Conservation (phyloP, 53 echinoderm and acorn worm genomes). For the Hippasteria phrygiana region DNA sequence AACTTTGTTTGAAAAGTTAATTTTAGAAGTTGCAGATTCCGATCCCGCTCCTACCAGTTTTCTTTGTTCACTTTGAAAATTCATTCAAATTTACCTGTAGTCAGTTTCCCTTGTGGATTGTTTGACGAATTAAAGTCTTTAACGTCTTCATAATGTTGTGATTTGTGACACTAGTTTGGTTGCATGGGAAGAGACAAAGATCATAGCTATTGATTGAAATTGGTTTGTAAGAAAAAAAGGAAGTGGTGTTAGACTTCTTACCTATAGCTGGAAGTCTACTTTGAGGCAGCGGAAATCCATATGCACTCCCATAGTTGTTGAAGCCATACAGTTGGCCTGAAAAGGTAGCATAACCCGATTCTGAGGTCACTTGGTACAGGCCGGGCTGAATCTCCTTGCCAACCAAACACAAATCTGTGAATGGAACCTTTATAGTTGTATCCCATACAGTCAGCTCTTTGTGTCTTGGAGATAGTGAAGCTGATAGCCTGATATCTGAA, state of each 20-base stretch:
- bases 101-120: not conserved
- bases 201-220: too few relatives aligned
- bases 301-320: constrained; percentile 33
- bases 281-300: constrained; percentile 18
- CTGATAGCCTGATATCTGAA: not conserved
- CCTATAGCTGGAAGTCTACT: not conserved
- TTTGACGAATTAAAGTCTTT: too few relatives aligned
- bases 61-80: too few relatives aligned
- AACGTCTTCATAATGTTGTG: too few relatives aligned
- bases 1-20: too few relatives aligned
- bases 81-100: not conserved
- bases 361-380: constrained; percentile 1
- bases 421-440: not conserved
- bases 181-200: too few relatives aligned
- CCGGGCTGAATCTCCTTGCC: constrained; percentile 22
- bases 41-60: too few relatives aligned
- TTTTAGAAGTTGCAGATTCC: too few relatives aligned
- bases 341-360: constrained; percentile 3
- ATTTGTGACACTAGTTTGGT: too few relatives aligned
- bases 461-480: not conserved
- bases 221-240: too few relatives aligned
- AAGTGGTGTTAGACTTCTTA: too few relatives aligned
- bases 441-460: constrained; percentile 1
- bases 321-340: constrained; percentile 42
- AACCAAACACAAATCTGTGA: constrained; percentile 15